Conservation (phyloP, 1,140 invertebrate genomes). For the Neocloeon triangulifer region DNA sequence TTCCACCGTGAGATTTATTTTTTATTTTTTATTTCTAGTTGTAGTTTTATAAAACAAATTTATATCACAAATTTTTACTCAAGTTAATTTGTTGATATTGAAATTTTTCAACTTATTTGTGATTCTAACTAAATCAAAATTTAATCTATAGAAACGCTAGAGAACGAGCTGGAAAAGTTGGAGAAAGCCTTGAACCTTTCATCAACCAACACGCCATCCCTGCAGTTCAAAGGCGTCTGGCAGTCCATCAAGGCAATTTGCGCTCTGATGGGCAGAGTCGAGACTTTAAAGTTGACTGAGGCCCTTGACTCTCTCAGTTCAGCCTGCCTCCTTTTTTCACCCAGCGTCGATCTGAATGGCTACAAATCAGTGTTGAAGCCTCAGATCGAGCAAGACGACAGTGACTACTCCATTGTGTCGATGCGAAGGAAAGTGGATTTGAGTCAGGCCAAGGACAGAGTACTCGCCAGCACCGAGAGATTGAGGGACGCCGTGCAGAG, state of each 20-base stretch:
- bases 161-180: conserved; percentile 58
- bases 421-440: conserved; percentile 19
- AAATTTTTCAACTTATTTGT: no score
- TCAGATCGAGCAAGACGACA: conserved; percentile 23
- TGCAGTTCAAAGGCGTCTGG: conserved; percentile 38
- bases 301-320: conserved; percentile 45
- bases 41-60: no score
- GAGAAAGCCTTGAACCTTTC: conserved; percentile 25
- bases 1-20: no score
- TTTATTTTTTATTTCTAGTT: no score
- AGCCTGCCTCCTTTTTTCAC: conserved; percentile 22
- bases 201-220: conserved; percentile 17
- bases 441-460: neutral
- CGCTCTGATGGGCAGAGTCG: conserved; percentile 61
- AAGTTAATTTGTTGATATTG: no score
- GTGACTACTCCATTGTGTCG: conserved; percentile 33
- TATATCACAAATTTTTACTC: no score
- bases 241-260: conserved; percentile 86
- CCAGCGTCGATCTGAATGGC: neutral
- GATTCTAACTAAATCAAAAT: no score
- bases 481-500: conserved; percentile 46
- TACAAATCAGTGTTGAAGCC: no score
- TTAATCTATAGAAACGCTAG: conserved; percentile 37
- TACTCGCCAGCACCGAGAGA: conserved; percentile 29
- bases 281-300: conserved; percentile 60